Base-by-base conservation (phyloP, 2,888 invertebrate species). In the Nebria salina region DNA sequence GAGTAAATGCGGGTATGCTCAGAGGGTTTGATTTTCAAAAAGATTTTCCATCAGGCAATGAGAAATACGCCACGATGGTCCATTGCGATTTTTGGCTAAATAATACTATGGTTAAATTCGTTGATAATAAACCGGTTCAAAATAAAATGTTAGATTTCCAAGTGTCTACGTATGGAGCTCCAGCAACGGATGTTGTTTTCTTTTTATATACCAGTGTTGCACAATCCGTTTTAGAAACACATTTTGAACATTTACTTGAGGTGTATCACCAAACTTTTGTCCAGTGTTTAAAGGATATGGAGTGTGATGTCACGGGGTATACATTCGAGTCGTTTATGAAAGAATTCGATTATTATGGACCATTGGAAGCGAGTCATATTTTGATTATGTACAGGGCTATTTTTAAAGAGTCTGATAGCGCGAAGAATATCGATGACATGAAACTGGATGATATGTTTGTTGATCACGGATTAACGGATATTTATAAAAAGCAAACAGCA, bases 11-110 rank as follows among this genome's bases (percentile, higher is more conserved):
- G n/a, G 68, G 70, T 20, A 65, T 83, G 66, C 9, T 42, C 9
- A n/a, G 68, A 34, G 79, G 80, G 20, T 65, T 43, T 13, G 76
- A 82, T 11, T 75, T 54, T 13, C 68, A 83, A 86, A 83, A 76
- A 84, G 64, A 82, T 76, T 64, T 42, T 79, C 83, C 8, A 84
- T 86, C 66, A 86, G 89, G 42, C 86, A 87, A 3, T 1, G 90
- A 90, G 72, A 89, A 89, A 0, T 92, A 90, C 87, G 89, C 89
- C 0, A 90, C 91, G 0, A 87, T 92, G 13, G 87, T 89, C 1
- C 92, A 92, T 82, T 87, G 88, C 2, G 92, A 92, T 85, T 87
- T 91, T 74, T 92, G 92, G 92, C 90, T 90, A 13, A 92, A 92
- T 84, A 92, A 92, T 83, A 87, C 91, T 5, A 89, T 92, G 89